Base-by-base conservation (phyloP, 1,140 invertebrate genomes). In the Brevipalpus yothersi region DNA sequence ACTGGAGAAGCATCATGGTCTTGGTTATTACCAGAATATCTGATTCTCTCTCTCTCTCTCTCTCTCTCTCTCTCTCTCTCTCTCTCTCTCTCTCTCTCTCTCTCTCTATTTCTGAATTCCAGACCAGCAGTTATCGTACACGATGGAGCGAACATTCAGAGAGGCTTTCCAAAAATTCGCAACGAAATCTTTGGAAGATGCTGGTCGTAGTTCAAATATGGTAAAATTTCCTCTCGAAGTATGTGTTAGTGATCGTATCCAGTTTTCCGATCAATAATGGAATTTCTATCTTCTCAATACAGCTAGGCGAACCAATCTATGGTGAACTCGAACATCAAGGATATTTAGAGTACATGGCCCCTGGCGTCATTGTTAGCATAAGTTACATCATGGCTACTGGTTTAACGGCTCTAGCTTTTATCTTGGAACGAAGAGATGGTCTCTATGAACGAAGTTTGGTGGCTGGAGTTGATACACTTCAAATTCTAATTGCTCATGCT, bases 331-430 rank as follows among this genome's bases (percentile, higher is more conserved):
- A 58, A 64, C 77, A 84, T 65, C 86, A 87, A 19, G 87, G 84
- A 60, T 93, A 93, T 68, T 91, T 86, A 2, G 85, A 93, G 71
- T 95, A 94, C 71, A 90, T 92, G 62, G 88, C 90, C 40, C 89
- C 89, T 43, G 90, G 90, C n/a, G n/a, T n/a, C n/a, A n/a, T n/a
- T n/a, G n/a, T n/a, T n/a, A n/a, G n/a, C n/a, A n/a, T n/a, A n/a
- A n/a, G n/a, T n/a, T n/a, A n/a, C n/a, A n/a, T n/a, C n/a, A n/a
- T n/a, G n/a, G n/a, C n/a, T n/a, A n/a, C n/a, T n/a, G n/a, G n/a
- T n/a, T n/a, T n/a, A n/a, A n/a, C n/a, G n/a, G n/a, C n/a, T n/a
- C n/a, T n/a, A n/a, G n/a, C n/a, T n/a, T n/a, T n/a, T n/a, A n/a
- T n/a, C n/a, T n/a, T n/a, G n/a, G n/a, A n/a, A n/a, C 78, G 86